Conservation (phyloP, 2,113 vertebrate genomes). For the Laticauda laticaudata region DNA sequence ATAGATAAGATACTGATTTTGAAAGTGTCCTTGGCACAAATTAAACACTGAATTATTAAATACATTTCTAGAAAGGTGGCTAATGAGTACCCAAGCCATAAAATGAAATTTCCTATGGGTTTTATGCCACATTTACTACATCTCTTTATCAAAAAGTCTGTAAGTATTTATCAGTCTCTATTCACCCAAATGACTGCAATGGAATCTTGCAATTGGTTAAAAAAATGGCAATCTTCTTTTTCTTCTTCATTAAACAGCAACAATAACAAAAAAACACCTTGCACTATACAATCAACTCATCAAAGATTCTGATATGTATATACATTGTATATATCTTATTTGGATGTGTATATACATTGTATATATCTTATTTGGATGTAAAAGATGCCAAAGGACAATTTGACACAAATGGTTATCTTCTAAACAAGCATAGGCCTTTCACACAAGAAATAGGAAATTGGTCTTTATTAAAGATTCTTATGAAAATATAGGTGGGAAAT, state of each 20-base stretch:
- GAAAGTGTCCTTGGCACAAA: not conserved
- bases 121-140: not conserved
- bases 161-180: not conserved
- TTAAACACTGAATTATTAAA: not conserved
- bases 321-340: not conserved
- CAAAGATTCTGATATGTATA: not conserved
- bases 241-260: not conserved
- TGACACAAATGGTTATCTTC: slow-evolving; percentile 3
- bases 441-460: slow-evolving; percentile 15
- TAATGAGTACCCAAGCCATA: not conserved
- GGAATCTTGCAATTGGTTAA: not conserved
- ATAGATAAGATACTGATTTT: not conserved
- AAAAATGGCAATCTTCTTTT: not conserved
- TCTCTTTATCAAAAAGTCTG: not conserved
- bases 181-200: not conserved
- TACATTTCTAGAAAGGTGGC: not conserved
- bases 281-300: not conserved
- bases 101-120: not conserved
- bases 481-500: not conserved
- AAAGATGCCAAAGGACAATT: not conserved
- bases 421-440: slow-evolving; percentile 18
- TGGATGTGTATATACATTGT: not conserved
- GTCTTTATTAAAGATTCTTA: not conserved
- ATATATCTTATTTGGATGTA: not conserved
- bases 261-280: not conserved